These are phyloP conservation scores for Lamproptera curius DNA, from an alignment of 2,888 invertebrate species.

Conservation along the genomic window DNA sequence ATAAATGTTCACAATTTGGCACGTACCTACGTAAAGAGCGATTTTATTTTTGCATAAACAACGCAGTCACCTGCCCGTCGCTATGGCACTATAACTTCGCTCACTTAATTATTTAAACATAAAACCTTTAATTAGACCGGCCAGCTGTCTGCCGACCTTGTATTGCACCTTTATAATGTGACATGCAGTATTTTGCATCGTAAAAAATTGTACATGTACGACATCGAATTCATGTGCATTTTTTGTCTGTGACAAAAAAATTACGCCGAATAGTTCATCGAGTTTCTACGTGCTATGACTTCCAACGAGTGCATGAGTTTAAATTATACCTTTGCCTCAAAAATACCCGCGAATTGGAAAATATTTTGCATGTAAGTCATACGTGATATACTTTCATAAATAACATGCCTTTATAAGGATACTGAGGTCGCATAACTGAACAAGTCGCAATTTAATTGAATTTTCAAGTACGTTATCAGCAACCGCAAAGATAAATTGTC, in stretches of 20 bases:
- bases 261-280: conserved; percentile 2
- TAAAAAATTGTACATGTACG: conserved; percentile 63
- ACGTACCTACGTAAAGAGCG: conserved; percentile 66
- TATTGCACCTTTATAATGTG: conserved; percentile 66
- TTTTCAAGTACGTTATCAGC: neutral
- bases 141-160: conserved; percentile 69
- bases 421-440: neutral
- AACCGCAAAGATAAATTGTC: neutral
- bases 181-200: conserved; percentile 65
- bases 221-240: conserved; percentile 42
- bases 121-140: conserved; percentile 72
- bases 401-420: neutral
- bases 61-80: conserved; percentile 51
- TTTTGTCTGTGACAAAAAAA: conserved; percentile 23
- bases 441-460: neutral
- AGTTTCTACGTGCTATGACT: too few species aligned
- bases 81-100: conserved; percentile 40
- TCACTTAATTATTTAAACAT: conserved; percentile 74
- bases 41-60: conserved; percentile 69
- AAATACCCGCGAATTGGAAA: too few species aligned
- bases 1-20: conserved; percentile 64
- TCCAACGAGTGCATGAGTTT: too few species aligned
- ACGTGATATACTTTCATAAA: neutral
- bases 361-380: neutral
- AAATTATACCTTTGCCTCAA: neutral